A percentile compares a stretch with the other conserved stretches of the same genome.
These are phyloP conservation scores for Holocentrus rufus DNA, from an alignment of 2,797 vertebrate genomes.

Conservation along the genomic window DNA sequence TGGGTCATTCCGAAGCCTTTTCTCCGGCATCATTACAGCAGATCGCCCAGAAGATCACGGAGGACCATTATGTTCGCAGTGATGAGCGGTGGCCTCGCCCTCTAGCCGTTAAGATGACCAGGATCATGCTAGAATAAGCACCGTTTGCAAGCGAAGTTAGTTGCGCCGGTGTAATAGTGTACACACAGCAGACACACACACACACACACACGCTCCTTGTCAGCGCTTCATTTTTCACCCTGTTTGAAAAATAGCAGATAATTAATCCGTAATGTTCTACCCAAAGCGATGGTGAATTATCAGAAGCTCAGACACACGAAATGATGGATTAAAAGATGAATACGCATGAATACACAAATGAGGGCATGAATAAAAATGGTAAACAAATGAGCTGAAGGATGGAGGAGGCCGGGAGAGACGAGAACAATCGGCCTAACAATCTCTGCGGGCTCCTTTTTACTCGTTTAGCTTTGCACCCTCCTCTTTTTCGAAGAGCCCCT, in stretches of 20 bases:
- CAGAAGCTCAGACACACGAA: constrained; percentile 55
- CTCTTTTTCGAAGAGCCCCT: constrained; percentile 63
- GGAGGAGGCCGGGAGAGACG: constrained; percentile 38
- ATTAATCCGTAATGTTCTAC: constrained; percentile 69
- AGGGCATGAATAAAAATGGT: constrained; percentile 67
- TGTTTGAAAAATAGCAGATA: constrained; percentile 59
- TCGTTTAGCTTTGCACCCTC: constrained; percentile 60
- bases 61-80: constrained; percentile 33
- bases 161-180: background rate
- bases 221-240: constrained; percentile 53
- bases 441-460: constrained; percentile 70
- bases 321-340: constrained; percentile 76
- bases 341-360: constrained; percentile 67
- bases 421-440: constrained; percentile 65
- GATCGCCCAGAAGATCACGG: constrained; percentile 38
- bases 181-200: constrained; percentile 20
- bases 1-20: constrained; percentile 41
- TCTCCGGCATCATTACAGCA: constrained; percentile 58
- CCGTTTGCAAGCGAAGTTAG: background rate
- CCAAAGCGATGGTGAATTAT: constrained; percentile 57
- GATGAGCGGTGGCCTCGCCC: constrained; percentile 43
- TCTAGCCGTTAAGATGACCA: background rate
- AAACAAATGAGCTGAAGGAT: constrained; percentile 64
- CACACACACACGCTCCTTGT: constrained; percentile 17
- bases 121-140: background rate